Conservation (phyloP, 1,140 invertebrate genomes). For the Asbolus verrucosus region DNA sequence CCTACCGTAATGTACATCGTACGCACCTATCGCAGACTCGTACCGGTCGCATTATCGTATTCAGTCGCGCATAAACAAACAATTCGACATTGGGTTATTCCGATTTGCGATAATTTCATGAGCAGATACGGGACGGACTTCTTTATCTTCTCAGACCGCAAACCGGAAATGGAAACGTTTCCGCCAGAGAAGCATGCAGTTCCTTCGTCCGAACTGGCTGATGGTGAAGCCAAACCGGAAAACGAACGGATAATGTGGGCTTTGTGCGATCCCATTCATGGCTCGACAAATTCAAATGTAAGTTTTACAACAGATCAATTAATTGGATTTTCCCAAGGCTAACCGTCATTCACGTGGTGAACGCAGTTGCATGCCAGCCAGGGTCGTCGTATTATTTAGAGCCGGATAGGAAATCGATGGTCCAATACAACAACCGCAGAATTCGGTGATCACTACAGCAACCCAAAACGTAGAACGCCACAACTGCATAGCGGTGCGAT, state of each 20-base stretch:
- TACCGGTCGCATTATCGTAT: slow-evolving; percentile 43
- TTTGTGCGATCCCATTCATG: slow-evolving; percentile 32
- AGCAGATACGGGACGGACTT: too few relatives aligned
- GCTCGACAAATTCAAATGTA: slow-evolving; percentile 31
- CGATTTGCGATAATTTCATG: slow-evolving; percentile 18
- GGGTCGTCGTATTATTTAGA: slow-evolving; percentile 13
- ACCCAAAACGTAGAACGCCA: too few relatives aligned
- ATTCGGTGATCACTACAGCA: background rate
- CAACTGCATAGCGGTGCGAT: too few relatives aligned
- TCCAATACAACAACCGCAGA: slow-evolving; percentile 2
- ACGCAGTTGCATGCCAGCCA: slow-evolving; percentile 34
- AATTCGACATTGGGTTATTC: slow-evolving; percentile 32
- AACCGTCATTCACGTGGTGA: slow-evolving; percentile 31
- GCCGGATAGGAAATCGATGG: background rate
- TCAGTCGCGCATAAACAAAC: slow-evolving; percentile 41
- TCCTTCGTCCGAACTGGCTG: too few relatives aligned
- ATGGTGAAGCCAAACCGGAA: background rate
- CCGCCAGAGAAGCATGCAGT: too few relatives aligned
- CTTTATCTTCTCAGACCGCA: background rate
- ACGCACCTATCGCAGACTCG: slow-evolving; percentile 44
- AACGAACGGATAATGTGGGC: slow-evolving; percentile 4
- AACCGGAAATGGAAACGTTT: too few relatives aligned
- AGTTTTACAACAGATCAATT: slow-evolving; percentile 40
- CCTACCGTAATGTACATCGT: slow-evolving; percentile 46
- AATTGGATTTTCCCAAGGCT: slow-evolving; percentile 43